A percentile compares a stretch with the other conserved stretches of the same genome.
Conservation (phyloP, 2,888 invertebrate genomes). For the Aromia moschata region DNA sequence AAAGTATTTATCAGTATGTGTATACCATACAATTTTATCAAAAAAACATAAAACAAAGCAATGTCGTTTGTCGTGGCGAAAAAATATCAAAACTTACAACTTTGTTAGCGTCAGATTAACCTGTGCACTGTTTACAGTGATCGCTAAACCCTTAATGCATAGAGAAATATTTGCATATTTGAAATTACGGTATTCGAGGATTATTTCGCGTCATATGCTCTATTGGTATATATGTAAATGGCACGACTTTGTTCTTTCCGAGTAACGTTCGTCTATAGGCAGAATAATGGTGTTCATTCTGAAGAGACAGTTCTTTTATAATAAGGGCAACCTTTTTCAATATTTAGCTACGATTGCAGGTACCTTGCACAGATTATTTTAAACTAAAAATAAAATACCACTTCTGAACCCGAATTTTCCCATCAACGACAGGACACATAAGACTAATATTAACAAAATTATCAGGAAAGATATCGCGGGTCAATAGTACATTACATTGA, state of each 20-base stretch:
- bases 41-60: no score
- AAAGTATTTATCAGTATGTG: no score
- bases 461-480: no score
- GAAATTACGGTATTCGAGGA: not conserved
- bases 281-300: constrained; percentile 12
- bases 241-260: not conserved
- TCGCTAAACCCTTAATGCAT: not conserved
- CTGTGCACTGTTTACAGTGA: not conserved
- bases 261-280: constrained; percentile 3
- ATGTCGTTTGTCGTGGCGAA: no score
- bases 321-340: constrained; percentile 50
- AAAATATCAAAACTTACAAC: no score
- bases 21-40: no score
- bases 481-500: no score
- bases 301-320: constrained; percentile 30
- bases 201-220: not conserved
- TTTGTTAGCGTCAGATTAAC: no score
- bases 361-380: constrained; percentile 36
- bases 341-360: constrained; percentile 56
- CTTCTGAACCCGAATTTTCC: no score
- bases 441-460: no score
- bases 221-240: constrained; percentile 3
- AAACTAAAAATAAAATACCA: no score
- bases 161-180: constrained; percentile 1
- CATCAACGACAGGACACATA: no score